phyloP scores from a whole-genome alignment of 2,113 vertebrate species.

The Rattus rattus region DNA sequence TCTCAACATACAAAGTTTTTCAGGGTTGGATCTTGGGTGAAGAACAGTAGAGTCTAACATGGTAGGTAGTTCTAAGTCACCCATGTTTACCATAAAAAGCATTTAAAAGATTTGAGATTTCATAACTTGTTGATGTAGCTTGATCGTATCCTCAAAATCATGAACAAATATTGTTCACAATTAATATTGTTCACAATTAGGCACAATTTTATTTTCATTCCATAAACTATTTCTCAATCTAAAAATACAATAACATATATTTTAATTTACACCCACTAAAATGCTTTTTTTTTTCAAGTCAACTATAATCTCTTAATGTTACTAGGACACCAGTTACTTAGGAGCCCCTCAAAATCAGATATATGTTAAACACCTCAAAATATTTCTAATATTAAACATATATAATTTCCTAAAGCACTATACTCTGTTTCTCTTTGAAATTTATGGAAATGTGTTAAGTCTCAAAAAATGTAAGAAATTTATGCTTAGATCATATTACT shows the following conservation, averaged over 20 bases:
- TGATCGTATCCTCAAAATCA: neutral
- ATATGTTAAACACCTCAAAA: neutral
- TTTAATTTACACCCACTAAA: slow-evolving; percentile 13
- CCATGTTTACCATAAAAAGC: neutral
- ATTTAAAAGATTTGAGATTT: neutral
- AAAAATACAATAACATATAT: neutral
- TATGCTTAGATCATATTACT: neutral
- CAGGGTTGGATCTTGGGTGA: too few relatives aligned
- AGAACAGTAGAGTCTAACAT: neutral
- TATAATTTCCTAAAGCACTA: neutral
- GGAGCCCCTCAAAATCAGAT: neutral
- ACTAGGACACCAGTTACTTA: neutral
- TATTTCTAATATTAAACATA: neutral
- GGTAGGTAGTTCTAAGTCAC: neutral
- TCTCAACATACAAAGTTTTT: neutral
- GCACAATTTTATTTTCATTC: slow-evolving; percentile 13
- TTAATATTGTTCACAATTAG: neutral
- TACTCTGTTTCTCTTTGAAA: neutral
- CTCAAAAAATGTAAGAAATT: neutral
- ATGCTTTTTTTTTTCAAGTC: neutral
- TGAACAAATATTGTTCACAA: neutral
- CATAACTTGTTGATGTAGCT: neutral
- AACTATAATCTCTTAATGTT: neutral
- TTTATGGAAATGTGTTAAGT: neutral
- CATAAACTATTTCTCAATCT: neutral